Evolutionary conservation across 2,888 invertebrate species (phyloP), one percentile per base, ranked within the genome.

Genomic region (Lycophotia porphyrea): DNA sequence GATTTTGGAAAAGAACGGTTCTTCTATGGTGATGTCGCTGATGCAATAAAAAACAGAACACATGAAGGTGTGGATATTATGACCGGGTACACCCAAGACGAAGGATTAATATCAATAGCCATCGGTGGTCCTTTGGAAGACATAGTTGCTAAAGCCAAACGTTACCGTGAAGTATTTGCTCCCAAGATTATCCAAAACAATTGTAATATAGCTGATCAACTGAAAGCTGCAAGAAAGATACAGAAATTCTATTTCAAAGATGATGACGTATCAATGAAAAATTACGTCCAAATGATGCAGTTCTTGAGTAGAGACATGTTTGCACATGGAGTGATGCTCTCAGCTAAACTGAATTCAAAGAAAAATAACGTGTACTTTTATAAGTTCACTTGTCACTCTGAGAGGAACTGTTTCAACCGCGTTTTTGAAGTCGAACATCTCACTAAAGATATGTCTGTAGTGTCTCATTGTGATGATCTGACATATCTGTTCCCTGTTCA

Each of bases 81-180:
- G 91, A 95, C 97, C 36, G 98, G 98, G 5, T 93, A 97, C 21
- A 98, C 97, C 9, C 96, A 97, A 34, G 97, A 98, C 67, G 98
- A 98, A 94, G 98, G 98, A 0, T 44, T 93, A 0, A 74, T 93
- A 60, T 80, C 87, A 9, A 39, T 92, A 1, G 68, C 75, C 21
- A 47, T 71, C 1, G 69, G 49, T 0, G 80, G 82, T 5, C 44
- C 77, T 31, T n/a, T 89, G 5, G 88, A 92, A 0, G 80, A 85
- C 24, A 60, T 90, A 0, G 61, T 91, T 27, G 71, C 84, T 3
- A 84, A 90, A 71, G 90, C 91, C 0, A 93, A 92, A 68, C 83
- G 79, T 34, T 91, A 87, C 71, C 80, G 84, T 13, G 93, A 94
- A 78, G 88, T 89, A 70, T 93, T 93, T 52, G 90, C 92, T 0